Percentiles rank a stretch among this genome's conserved stretches.
Evolutionary conservation across 53 echinoderm and acorn worm genomes (phyloP).

Genomic region (Mesocentrotus franciscanus): DNA sequence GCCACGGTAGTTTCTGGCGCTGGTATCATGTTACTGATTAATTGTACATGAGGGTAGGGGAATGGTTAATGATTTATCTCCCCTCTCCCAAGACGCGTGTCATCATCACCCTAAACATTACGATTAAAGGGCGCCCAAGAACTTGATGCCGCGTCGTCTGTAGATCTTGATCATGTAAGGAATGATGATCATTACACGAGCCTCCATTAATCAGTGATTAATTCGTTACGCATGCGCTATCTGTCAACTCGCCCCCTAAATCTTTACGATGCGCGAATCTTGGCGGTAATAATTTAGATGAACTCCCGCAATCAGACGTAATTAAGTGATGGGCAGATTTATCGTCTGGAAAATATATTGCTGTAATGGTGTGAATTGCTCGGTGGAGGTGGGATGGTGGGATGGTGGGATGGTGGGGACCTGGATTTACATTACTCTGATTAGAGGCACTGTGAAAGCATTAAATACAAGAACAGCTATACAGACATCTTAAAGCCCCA

Average conservation of each 20-base stretch:
- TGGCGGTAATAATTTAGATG: background rate
- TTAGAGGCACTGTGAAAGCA: background rate
- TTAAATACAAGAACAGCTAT: background rate
- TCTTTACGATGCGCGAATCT: background rate
- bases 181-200: background rate
- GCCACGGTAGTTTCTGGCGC: no score
- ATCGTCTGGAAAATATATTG: conserved; percentile 3
- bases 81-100: background rate
- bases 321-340: background rate
- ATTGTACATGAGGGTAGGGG: background rate
- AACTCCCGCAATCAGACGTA: background rate
- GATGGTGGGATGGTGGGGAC: background rate
- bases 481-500: background rate
- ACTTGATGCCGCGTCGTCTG: background rate
- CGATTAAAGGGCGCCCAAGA: conserved; percentile 1
- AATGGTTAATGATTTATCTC: conserved; percentile 12
- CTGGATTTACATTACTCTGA: background rate
- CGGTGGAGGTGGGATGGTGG: background rate
- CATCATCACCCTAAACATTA: background rate
- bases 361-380: background rate
- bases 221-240: conserved; percentile 8
- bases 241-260: background rate
- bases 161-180: background rate
- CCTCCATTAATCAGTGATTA: background rate
- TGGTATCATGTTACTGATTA: background rate